Evolutionary conservation across 2,888 invertebrate genomes (phyloP).

Genomic region (Nephrotoma flavescens): DNA sequence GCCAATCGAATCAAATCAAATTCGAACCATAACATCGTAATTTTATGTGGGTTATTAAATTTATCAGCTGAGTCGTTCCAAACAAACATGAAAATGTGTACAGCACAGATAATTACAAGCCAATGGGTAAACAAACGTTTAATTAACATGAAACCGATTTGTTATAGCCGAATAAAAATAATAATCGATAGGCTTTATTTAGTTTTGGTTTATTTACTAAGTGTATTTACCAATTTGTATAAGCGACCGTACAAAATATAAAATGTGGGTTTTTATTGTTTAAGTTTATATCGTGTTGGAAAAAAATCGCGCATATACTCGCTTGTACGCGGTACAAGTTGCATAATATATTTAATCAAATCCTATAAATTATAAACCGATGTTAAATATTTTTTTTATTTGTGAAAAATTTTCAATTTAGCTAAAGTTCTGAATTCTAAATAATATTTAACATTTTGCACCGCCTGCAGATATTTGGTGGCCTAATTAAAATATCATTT

Average conservation of each 20-base stretch:
- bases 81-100: neutral
- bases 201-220: neutral
- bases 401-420: too few species aligned
- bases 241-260: too few species aligned
- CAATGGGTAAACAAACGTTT: neutral
- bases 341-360: too few species aligned
- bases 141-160: neutral
- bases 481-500: neutral
- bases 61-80: neutral
- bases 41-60: neutral
- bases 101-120: neutral
- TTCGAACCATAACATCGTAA: neutral
- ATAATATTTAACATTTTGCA: neutral
- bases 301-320: too few species aligned
- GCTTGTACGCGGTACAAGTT: too few species aligned
- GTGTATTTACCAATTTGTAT: neutral
- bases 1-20: neutral
- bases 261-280: too few species aligned
- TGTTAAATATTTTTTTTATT: too few species aligned
- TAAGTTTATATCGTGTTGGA: too few species aligned
- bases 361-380: too few species aligned
- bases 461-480: neutral
- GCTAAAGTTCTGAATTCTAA: too few species aligned
- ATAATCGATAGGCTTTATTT: neutral
- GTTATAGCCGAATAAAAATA: neutral